phyloP scores from a whole-genome alignment of 1,140 invertebrate species.

The Campoletis sonorensis region DNA sequence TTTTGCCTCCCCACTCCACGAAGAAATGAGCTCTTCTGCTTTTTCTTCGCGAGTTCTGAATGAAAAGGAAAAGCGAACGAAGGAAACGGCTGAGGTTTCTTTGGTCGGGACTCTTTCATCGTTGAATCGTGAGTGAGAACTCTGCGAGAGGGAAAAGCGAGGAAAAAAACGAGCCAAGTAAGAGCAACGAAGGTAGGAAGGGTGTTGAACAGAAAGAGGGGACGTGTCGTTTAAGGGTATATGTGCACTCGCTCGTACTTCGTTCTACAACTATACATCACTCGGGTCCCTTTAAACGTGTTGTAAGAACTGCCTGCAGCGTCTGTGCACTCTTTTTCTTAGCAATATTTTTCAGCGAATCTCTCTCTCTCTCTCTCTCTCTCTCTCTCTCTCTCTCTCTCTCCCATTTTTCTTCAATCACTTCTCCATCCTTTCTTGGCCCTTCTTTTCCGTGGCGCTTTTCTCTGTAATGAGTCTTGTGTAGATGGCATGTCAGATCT shows the following conservation, averaged over 20 bases:
- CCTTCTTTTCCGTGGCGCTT: not conserved
- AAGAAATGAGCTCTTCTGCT: slow-evolving; percentile 27
- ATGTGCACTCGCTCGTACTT: not conserved
- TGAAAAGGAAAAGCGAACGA: slow-evolving; percentile 43
- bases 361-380: not conserved
- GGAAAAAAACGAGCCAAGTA: not conserved
- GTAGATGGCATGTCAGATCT: not conserved
- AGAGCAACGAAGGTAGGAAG: slow-evolving; percentile 1
- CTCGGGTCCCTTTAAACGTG: not conserved
- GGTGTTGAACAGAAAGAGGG: slow-evolving; percentile 32
- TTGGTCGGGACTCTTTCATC: slow-evolving; percentile 58
- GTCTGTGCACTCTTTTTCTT: not conserved
- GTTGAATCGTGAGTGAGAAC: slow-evolving; percentile 43
- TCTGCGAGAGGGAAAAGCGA: slow-evolving; percentile 15
- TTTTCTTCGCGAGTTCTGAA: slow-evolving; percentile 45
- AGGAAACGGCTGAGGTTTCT: slow-evolving; percentile 59
- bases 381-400: too few relatives aligned
- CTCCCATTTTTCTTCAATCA: not conserved
- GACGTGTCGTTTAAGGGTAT: not conserved
- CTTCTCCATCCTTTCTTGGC: not conserved
- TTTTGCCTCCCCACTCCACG: slow-evolving; percentile 49
- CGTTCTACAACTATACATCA: not conserved
- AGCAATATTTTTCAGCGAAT: not conserved
- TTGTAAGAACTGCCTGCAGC: not conserved
- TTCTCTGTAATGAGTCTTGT: not conserved